These are phyloP conservation scores for Acanthacorydalis orientalis DNA, from an alignment of 2,888 invertebrate genomes.

Conservation along the genomic window DNA sequence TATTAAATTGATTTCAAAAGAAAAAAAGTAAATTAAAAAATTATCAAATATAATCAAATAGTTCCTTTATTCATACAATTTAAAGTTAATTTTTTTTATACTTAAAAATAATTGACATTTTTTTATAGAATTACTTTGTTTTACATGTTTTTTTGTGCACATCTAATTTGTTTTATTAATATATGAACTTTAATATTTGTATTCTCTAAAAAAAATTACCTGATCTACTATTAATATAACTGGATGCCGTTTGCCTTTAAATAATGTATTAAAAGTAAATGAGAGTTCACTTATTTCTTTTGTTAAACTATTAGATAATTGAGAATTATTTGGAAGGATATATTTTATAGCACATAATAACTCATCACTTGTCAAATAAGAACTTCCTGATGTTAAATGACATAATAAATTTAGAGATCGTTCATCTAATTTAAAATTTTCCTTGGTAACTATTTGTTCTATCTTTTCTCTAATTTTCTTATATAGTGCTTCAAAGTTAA, in stretches of 20 bases:
- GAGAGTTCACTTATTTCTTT: constrained; percentile 16
- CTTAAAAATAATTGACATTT: too few relatives aligned
- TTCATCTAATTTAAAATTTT: constrained; percentile 1
- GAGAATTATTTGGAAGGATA: constrained; percentile 20
- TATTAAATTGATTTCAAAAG: too few relatives aligned
- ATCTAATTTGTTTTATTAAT: too few relatives aligned
- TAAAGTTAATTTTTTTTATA: too few relatives aligned
- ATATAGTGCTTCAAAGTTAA: constrained; percentile 26
- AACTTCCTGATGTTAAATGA: constrained; percentile 24
- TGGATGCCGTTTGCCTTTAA: constrained; percentile 35
- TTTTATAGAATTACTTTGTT: too few relatives aligned
- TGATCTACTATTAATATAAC: constrained; percentile 53
- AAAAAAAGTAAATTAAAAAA: too few relatives aligned
- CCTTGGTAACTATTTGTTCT: constrained; percentile 29
- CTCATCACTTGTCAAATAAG: constrained; percentile 23
- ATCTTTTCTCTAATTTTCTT: constrained; percentile 30
- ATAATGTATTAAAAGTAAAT: constrained; percentile 26
- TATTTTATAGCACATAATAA: constrained; percentile 24
- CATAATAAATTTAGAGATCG: constrained; percentile 18
- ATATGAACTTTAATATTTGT: too few relatives aligned
- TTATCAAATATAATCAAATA: too few relatives aligned
- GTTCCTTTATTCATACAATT: too few relatives aligned
- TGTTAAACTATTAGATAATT: constrained; percentile 10
- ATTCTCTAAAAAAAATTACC: constrained; percentile 23
- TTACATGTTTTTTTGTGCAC: too few relatives aligned